Evolutionary conservation across 2,888 invertebrate genomes (phyloP).

Genomic region (Eledone cirrhosa): DNA sequence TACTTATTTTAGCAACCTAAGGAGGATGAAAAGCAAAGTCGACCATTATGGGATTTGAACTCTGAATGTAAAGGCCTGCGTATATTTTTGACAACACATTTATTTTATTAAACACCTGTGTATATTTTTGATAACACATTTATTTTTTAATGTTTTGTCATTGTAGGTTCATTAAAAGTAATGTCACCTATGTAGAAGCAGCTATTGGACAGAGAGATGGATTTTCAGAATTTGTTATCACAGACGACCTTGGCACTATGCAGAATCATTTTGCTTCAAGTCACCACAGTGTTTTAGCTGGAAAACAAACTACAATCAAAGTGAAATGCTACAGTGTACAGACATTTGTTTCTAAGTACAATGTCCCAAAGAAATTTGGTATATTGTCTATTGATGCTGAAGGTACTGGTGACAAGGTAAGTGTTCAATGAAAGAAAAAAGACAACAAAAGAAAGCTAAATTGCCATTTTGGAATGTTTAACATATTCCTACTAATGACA

Average conservation of each 20-base stretch:
- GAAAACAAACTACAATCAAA: constrained; percentile 32
- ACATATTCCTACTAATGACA: too few species aligned
- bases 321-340: constrained; percentile 47
- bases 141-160: too few species aligned
- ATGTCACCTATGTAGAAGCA: constrained; percentile 45
- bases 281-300: constrained; percentile 30
- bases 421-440: constrained; percentile 5
- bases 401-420: constrained; percentile 50
- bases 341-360: constrained; percentile 43
- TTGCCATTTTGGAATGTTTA: too few species aligned
- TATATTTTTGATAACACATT: too few species aligned
- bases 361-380: constrained; percentile 50
- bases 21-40: too few species aligned
- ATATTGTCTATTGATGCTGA: constrained; percentile 58
- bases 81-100: too few species aligned
- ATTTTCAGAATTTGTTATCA: constrained; percentile 41
- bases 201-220: constrained; percentile 47
- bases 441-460: too few species aligned
- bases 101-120: too few species aligned
- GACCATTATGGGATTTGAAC: too few species aligned
- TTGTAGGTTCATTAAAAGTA: constrained; percentile 40
- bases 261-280: constrained; percentile 42
- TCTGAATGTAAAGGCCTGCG: too few species aligned
- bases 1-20: too few species aligned
- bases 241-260: constrained; percentile 43